phyloP scores from a whole-genome alignment of 2,797 vertebrate genomes.

The Cephalopachus bancanus region DNA sequence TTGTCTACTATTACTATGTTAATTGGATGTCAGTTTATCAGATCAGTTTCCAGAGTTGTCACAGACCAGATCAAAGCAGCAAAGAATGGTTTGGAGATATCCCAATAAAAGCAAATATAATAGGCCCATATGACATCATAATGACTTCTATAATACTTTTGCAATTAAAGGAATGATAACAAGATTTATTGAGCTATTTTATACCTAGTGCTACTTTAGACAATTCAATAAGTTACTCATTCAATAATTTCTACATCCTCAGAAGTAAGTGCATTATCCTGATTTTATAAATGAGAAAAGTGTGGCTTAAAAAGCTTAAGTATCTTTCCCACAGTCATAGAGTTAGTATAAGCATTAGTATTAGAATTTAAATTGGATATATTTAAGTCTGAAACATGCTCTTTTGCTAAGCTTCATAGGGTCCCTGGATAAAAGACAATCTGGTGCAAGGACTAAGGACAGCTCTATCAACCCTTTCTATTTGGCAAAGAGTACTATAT shows the following conservation, averaged over 20 bases:
- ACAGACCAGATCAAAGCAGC: slow-evolving; percentile 1
- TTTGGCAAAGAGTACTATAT: background rate
- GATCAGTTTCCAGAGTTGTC: background rate
- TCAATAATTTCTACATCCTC: background rate
- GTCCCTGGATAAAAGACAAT: background rate
- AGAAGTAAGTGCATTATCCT: background rate
- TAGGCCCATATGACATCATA: background rate
- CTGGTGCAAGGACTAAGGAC: background rate
- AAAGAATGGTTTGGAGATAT: background rate
- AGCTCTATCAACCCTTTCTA: background rate
- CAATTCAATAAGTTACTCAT: background rate
- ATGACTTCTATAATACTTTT: background rate
- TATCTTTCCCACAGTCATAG: background rate
- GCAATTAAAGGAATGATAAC: background rate
- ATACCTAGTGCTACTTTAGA: background rate
- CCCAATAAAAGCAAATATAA: background rate
- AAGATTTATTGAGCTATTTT: background rate
- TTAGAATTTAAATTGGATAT: background rate
- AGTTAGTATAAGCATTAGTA: background rate
- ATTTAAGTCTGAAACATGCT: background rate
- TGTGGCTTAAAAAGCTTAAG: background rate
- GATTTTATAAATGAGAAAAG: background rate
- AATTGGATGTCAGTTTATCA: background rate
- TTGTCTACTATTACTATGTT: background rate
- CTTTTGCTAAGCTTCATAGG: no score